A percentile compares a stretch with the other conserved stretches of the same genome.
Evolutionary conservation across 2,797 vertebrate genomes (phyloP).

Genomic region (Cheirogaleus major): DNA sequence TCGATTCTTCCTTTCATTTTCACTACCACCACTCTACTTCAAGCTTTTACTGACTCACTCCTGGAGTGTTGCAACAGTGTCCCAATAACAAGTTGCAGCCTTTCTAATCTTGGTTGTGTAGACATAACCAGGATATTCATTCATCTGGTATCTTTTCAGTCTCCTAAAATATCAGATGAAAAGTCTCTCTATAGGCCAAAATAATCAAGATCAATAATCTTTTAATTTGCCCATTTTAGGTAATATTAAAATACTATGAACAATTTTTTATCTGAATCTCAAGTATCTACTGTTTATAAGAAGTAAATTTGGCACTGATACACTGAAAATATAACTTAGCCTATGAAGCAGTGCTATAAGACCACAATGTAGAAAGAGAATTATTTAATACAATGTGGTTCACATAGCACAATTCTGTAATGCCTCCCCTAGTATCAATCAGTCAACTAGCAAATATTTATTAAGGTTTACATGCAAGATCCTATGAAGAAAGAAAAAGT

Average conservation of each 20-base stretch:
- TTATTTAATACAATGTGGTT: background rate
- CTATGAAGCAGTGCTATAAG: background rate
- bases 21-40: background rate
- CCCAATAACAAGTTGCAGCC: background rate
- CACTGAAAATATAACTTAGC: background rate
- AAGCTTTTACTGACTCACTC: background rate
- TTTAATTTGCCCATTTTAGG: slow-evolving; percentile 28
- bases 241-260: background rate
- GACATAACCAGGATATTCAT: background rate
- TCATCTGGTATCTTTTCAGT: background rate
- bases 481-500: background rate
- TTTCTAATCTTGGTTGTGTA: background rate
- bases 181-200: background rate
- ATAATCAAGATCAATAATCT: background rate
- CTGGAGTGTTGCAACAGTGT: background rate
- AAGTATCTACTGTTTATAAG: background rate
- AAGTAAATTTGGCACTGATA: background rate
- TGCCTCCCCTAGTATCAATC: background rate
- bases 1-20: background rate
- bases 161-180: background rate
- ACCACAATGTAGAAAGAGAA: background rate
- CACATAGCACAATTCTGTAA: background rate
- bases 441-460: background rate
- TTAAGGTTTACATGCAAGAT: background rate
- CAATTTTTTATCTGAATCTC: slow-evolving; percentile 8